A percentile compares a stretch with the other conserved stretches of the same genome.
Conservation (phyloP, 2,797 vertebrate genomes). For the Acestrorhynchus altus region DNA sequence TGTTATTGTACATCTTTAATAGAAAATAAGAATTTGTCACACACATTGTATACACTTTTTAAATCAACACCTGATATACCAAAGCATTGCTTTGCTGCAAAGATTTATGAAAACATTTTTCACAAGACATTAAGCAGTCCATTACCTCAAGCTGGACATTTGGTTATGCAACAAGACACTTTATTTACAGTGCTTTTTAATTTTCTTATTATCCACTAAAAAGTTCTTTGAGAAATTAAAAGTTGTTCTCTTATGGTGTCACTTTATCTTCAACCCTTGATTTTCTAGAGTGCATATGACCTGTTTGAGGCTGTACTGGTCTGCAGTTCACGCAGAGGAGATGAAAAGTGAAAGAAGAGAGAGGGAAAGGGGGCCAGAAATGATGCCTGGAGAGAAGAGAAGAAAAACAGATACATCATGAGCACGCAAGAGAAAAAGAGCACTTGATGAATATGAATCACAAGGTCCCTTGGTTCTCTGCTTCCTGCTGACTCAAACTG, state of each 20-base stretch:
- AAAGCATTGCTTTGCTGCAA: too few species aligned
- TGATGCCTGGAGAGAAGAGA: constrained; percentile 17
- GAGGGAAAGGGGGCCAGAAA: neutral
- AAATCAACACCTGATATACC: too few species aligned
- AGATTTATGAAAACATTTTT: too few species aligned
- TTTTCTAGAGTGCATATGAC: neutral
- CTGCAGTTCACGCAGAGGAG: neutral
- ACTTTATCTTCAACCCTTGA: neutral
- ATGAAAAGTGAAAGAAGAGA: neutral
- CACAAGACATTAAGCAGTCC: too few species aligned
- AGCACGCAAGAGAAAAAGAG: constrained; percentile 3
- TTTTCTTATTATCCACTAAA: neutral
- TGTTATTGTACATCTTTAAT: too few species aligned
- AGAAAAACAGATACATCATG: constrained; percentile 8
- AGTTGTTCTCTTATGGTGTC: neutral
- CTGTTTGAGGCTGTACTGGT: neutral
- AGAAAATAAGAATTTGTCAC: too few species aligned
- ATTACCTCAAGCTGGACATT: too few species aligned
- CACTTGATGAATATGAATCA: constrained; percentile 35
- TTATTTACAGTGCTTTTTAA: too few species aligned
- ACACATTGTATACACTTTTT: too few species aligned
- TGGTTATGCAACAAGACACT: neutral
- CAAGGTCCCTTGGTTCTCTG: neutral
- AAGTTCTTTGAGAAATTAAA: neutral
- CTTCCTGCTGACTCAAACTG: constrained; percentile 45